Conservation (phyloP, 2,797 vertebrate genomes). For the Enteromius viviparus region DNA sequence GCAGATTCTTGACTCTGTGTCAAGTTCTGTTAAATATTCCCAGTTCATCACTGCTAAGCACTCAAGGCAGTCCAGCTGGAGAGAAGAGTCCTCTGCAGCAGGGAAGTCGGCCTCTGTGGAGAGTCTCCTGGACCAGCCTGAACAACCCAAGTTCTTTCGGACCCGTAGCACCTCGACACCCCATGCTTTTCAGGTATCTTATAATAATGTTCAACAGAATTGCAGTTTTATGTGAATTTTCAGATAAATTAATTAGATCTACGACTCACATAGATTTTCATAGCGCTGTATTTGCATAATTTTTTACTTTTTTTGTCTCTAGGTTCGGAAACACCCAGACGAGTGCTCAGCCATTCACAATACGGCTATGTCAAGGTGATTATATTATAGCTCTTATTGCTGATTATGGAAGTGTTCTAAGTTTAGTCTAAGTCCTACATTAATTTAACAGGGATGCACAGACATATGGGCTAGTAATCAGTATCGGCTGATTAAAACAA, state of each 20-base stretch:
- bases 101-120: slow-evolving; percentile 71
- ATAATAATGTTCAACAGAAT: slow-evolving; percentile 55
- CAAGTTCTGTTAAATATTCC: slow-evolving; percentile 72
- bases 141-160: slow-evolving; percentile 62
- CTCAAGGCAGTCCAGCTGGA: slow-evolving; percentile 63
- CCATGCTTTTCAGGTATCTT: slow-evolving; percentile 71
- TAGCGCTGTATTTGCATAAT: slow-evolving; percentile 39
- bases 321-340: slow-evolving; percentile 34
- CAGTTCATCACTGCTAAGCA: slow-evolving; percentile 68
- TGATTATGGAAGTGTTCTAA: neutral
- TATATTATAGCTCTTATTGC: neutral
- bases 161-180: slow-evolving; percentile 75
- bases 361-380: slow-evolving; percentile 42
- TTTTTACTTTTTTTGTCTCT: neutral
- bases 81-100: slow-evolving; percentile 61
- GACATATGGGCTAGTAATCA: neutral
- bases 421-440: neutral
- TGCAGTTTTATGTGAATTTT: slow-evolving; percentile 61
- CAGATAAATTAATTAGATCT: slow-evolving; percentile 60
- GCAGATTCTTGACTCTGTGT: slow-evolving; percentile 71
- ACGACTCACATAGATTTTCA: slow-evolving; percentile 57
- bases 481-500: neutral
- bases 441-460: neutral
- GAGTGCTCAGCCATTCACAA: slow-evolving; percentile 11
- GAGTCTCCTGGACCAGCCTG: slow-evolving; percentile 69